phyloP scores from a whole-genome alignment of 2,113 vertebrate genomes.

The Halcyon malimbica region DNA sequence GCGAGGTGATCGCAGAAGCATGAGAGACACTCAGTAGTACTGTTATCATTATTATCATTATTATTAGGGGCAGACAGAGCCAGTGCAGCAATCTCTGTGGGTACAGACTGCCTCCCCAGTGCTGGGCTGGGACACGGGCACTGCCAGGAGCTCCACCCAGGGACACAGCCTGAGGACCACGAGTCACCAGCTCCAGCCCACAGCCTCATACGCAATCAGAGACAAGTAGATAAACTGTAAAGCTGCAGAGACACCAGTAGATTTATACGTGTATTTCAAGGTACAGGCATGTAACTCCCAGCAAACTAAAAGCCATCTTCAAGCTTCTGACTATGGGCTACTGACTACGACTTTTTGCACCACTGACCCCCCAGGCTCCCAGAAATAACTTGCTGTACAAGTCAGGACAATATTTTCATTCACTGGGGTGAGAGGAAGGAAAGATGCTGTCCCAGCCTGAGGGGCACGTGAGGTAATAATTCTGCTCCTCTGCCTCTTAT shows the following conservation, averaged over 20 bases:
- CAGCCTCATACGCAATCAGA: background rate
- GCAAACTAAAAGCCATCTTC: background rate
- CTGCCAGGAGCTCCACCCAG: background rate
- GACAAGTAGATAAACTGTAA: background rate
- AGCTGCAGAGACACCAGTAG: background rate
- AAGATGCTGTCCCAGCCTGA: background rate
- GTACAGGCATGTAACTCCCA: background rate
- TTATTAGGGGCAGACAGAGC: background rate
- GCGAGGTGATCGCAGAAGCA: background rate
- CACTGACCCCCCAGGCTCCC: background rate
- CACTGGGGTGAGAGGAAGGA: background rate
- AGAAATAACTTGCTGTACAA: background rate
- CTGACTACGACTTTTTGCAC: background rate
- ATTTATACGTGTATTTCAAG: background rate
- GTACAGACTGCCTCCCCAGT: background rate
- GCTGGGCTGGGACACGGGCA: background rate
- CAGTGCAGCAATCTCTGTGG: background rate
- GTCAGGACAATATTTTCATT: background rate
- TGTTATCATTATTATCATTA: background rate
- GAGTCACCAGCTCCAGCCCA: background rate
- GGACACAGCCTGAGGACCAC: background rate
- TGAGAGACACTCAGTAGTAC: background rate
- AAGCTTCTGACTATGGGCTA: background rate
- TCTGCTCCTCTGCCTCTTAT: background rate
- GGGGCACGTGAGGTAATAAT: fast-evolving